A percentile compares a stretch with the other conserved stretches of the same genome.
Conservation (phyloP, 2,888 invertebrate species). For the Stenchaetothrips biformis region DNA sequence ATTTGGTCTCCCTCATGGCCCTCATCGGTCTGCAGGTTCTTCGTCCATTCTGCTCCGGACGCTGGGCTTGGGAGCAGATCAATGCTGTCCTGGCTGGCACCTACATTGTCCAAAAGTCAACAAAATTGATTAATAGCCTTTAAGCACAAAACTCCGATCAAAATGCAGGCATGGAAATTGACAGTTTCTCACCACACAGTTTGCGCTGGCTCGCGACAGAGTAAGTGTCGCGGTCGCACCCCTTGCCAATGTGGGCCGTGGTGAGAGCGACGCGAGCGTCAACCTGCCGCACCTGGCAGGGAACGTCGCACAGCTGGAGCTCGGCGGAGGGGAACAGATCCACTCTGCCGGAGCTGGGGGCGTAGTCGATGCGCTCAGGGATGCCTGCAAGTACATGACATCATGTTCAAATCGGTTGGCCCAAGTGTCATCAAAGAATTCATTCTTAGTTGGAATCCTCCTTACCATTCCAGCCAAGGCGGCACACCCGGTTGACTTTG, state of each 20-base stretch:
- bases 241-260: slow-evolving; percentile 87
- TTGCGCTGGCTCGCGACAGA: slow-evolving; percentile 78
- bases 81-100: slow-evolving; percentile 74
- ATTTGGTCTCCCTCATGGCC: slow-evolving; percentile 79
- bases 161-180: neutral
- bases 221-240: slow-evolving; percentile 93
- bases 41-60: slow-evolving; percentile 65
- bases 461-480: slow-evolving; percentile 70
- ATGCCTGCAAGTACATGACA: slow-evolving; percentile 52
- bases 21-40: slow-evolving; percentile 56
- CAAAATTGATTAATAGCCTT: neutral
- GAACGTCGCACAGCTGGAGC: slow-evolving; percentile 59
- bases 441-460: slow-evolving; percentile 30
- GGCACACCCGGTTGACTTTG: slow-evolving; percentile 78
- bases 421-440: neutral
- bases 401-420: slow-evolving; percentile 26
- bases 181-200: slow-evolving; percentile 59
- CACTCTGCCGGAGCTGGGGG: slow-evolving; percentile 74
- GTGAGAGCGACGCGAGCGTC: slow-evolving; percentile 58
- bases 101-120: slow-evolving; percentile 42
- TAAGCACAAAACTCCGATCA: neutral
- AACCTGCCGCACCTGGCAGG: slow-evolving; percentile 53
- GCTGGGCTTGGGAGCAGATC: slow-evolving; percentile 82
- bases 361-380: slow-evolving; percentile 80
- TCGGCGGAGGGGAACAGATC: slow-evolving; percentile 73